Evolutionary conservation across 2,113 vertebrate genomes (phyloP).

Genomic region (Lagopus leucura): DNA sequence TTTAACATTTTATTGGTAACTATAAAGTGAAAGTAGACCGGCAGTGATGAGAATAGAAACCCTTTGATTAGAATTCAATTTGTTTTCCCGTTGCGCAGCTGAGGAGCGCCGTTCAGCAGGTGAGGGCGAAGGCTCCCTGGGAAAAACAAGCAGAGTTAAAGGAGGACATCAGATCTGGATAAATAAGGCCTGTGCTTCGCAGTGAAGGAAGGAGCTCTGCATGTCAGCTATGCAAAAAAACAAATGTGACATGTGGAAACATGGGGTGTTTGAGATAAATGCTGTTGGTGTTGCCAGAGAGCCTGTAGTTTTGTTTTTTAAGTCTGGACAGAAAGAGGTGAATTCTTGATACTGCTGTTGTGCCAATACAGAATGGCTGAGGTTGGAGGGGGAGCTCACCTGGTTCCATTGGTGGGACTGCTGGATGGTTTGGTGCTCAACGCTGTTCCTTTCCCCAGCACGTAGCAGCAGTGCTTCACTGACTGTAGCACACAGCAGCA

Average conservation of each 20-base stretch:
- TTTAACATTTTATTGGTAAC: conserved; percentile 40
- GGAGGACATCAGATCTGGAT: neutral
- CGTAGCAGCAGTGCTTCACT: neutral
- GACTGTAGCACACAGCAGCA: neutral
- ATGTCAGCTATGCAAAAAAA: neutral
- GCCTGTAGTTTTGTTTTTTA: neutral
- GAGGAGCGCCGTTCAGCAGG: neutral
- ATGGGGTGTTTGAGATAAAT: neutral
- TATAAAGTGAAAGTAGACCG: neutral
- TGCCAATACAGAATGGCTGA: neutral
- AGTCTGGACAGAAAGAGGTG: neutral
- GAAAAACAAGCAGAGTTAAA: conserved; percentile 35
- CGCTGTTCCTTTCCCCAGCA: neutral
- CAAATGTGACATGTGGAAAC: neutral
- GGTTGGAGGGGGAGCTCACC: no score
- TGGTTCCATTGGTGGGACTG: neutral
- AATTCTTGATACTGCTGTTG: neutral
- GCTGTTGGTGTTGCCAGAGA: neutral
- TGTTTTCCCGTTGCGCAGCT: neutral
- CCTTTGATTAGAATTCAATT: conserved; percentile 47
- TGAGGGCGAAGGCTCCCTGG: conserved; percentile 19
- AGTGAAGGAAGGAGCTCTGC: neutral
- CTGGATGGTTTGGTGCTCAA: neutral
- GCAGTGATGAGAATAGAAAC: conserved; percentile 53
- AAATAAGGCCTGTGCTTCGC: neutral